These are phyloP conservation scores for Cuculus canorus DNA, from an alignment of 2,797 vertebrate genomes.

Conservation along the genomic window DNA sequence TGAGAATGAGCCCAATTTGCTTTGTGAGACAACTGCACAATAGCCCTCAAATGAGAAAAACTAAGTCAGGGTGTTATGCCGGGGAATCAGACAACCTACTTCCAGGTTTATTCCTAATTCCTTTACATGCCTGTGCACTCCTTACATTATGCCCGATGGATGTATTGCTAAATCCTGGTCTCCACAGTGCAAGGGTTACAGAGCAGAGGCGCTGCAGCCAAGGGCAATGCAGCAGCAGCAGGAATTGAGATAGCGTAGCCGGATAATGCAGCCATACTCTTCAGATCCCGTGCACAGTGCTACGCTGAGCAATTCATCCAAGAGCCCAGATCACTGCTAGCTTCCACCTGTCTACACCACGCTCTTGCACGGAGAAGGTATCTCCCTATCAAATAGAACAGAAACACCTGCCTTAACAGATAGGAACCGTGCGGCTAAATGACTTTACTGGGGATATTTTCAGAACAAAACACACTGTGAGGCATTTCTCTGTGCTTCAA, in stretches of 20 bases:
- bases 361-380: not conserved
- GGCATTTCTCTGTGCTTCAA: not conserved
- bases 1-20: not conserved
- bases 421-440: not conserved
- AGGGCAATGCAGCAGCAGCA: fast-evolving
- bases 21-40: not conserved
- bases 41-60: fast-evolving
- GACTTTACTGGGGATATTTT: not conserved
- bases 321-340: fast-evolving
- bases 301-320: fast-evolving
- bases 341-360: fast-evolving
- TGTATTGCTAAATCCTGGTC: not conserved
- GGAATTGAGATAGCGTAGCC: fast-evolving
- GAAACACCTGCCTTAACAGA: not conserved
- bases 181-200: fast-evolving
- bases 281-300: fast-evolving
- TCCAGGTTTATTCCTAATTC: not conserved
- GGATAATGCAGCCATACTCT: fast-evolving
- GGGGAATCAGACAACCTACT: too few species aligned
- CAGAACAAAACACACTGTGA: not conserved
- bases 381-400: not conserved
- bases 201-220: not conserved
- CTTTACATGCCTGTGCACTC: fast-evolving
- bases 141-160: fast-evolving
- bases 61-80: not conserved